These are phyloP conservation scores for Belonocnema kinseyi DNA, from an alignment of 1,140 invertebrate genomes.

Conservation along the genomic window DNA sequence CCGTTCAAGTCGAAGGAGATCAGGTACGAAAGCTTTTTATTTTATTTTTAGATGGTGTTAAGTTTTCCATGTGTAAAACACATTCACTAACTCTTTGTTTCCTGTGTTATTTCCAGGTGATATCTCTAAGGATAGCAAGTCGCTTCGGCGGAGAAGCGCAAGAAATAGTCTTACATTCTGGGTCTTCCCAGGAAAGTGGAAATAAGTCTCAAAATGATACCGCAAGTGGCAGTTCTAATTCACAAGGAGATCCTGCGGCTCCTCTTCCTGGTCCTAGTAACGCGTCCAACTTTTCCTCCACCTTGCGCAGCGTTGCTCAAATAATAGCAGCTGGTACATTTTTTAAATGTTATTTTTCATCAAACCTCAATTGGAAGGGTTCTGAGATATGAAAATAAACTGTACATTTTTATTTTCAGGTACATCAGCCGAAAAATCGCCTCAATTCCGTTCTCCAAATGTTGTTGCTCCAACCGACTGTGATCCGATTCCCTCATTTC, in stretches of 20 bases:
- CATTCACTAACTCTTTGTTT: not conserved
- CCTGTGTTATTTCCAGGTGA: constrained; percentile 75
- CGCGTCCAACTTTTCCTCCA: constrained; percentile 67
- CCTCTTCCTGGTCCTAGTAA: constrained; percentile 71
- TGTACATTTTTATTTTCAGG: constrained; percentile 59
- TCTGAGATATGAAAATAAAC: not conserved
- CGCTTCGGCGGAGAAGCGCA: constrained; percentile 83
- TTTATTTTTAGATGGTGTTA: not conserved
- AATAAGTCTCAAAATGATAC: constrained; percentile 67
- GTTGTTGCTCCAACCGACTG: constrained; percentile 88
- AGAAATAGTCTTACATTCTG: constrained; percentile 84
- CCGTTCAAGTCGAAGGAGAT: constrained; percentile 97
- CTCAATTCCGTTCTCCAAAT: constrained; percentile 87
- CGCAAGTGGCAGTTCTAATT: constrained; percentile 56
- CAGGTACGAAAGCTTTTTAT: constrained; percentile 78
- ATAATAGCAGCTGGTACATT: constrained; percentile 70
- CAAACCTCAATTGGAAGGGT: constrained; percentile 5
- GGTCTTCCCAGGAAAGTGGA: constrained; percentile 71
- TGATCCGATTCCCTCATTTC: constrained; percentile 76
- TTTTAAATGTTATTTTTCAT: constrained; percentile 13
- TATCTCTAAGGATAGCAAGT: constrained; percentile 90
- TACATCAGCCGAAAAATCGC: constrained; percentile 67
- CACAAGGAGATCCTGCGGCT: constrained; percentile 61
- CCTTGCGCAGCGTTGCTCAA: constrained; percentile 71
- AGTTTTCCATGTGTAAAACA: not conserved